These are phyloP conservation scores for Eurosta solidaginis DNA, from an alignment of 1,140 invertebrate species.

Conservation along the genomic window DNA sequence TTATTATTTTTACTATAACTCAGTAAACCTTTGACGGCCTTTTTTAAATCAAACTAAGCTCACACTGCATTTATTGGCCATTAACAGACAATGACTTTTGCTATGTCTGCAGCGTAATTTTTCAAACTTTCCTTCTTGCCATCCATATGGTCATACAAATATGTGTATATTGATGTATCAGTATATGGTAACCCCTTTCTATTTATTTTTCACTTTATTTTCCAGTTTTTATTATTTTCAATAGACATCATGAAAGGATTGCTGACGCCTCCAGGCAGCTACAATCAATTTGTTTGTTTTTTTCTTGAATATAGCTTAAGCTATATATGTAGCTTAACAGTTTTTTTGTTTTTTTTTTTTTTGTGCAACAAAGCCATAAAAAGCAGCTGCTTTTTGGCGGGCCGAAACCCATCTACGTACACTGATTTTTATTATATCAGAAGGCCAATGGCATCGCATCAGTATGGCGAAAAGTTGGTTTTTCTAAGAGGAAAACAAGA, in stretches of 20 bases:
- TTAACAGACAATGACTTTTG: conserved; percentile 57
- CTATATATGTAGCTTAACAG: neutral
- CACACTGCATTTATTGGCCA: neutral
- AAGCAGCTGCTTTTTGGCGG: conserved; percentile 22
- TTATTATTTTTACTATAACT: no score
- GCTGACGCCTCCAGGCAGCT: neutral
- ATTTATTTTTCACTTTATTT: neutral
- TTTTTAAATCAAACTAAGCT: neutral
- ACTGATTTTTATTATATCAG: neutral
- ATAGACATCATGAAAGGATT: conserved; percentile 21
- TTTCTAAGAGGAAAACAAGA: neutral
- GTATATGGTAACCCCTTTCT: no score
- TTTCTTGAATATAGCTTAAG: neutral
- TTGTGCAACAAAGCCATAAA: neutral
- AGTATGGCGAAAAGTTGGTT: neutral
- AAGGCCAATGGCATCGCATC: neutral
- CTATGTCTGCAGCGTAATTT: conserved; percentile 54
- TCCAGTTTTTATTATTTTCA: conserved; percentile 15
- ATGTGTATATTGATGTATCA: neutral
- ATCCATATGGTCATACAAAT: neutral
- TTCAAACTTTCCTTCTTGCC: neutral
- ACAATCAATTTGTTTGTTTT: conserved; percentile 27
- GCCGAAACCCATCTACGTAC: neutral
- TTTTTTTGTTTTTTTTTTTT: neutral
- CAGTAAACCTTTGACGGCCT: no score